These are phyloP conservation scores for Ginglymostoma cirratum DNA, from an alignment of 2,113 vertebrate species.

Conservation along the genomic window DNA sequence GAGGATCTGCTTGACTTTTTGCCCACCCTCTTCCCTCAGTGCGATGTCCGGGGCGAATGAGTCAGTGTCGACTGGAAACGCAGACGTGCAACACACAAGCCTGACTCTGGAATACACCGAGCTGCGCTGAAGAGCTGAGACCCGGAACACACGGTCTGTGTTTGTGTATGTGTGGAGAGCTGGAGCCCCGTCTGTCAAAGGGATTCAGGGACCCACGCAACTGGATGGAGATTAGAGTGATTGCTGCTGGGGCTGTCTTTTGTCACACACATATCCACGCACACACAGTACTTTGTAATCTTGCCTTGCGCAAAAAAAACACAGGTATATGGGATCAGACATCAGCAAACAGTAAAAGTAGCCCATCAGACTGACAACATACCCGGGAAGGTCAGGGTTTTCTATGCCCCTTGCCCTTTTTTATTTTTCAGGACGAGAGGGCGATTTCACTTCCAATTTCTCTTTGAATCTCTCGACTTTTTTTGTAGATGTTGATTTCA, in stretches of 20 bases:
- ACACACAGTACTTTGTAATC: background rate
- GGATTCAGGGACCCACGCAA: background rate
- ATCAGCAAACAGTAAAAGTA: background rate
- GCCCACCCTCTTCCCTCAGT: background rate
- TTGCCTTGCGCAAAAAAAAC: slow-evolving; percentile 26
- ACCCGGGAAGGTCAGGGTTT: background rate
- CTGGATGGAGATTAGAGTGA: slow-evolving; percentile 3
- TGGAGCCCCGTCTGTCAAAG: slow-evolving; percentile 12
- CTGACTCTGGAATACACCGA: background rate
- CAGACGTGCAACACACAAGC: background rate
- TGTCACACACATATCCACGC: background rate
- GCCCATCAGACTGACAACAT: background rate
- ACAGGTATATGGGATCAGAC: background rate
- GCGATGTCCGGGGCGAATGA: background rate
- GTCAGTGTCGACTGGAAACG: background rate
- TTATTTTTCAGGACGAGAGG: background rate
- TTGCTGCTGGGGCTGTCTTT: background rate
- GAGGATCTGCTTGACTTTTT: background rate
- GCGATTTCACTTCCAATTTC: background rate
- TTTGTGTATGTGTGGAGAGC: background rate
- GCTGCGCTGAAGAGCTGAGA: slow-evolving; percentile 9
- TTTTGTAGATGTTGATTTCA: background rate
- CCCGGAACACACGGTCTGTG: background rate
- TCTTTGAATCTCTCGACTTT: background rate
- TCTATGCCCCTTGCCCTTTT: background rate